Conservation (phyloP, 2,113 vertebrate genomes). For the Colistium nudipinnis region DNA sequence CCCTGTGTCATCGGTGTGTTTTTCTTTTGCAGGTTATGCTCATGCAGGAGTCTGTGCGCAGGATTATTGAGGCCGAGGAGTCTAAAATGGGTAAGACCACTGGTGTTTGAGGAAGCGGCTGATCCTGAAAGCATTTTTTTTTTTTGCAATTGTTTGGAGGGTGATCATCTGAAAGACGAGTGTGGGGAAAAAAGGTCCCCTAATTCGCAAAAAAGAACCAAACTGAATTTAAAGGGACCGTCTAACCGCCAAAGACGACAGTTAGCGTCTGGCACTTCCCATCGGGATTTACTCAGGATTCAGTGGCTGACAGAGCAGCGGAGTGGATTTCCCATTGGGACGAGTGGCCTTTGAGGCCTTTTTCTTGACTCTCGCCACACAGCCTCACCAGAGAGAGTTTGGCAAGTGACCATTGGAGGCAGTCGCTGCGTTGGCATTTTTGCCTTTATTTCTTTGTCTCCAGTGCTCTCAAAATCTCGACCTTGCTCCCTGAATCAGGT, state of each 20-base stretch:
- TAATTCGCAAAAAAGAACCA: too few species aligned
- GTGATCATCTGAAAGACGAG: too few species aligned
- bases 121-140: constrained; percentile 39
- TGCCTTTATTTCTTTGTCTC: constrained; percentile 48
- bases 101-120: constrained; percentile 18
- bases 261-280: too few species aligned
- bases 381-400: constrained; percentile 38
- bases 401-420: constrained; percentile 44
- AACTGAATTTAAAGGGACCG: not conserved
- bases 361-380: constrained; percentile 38
- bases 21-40: constrained; percentile 93
- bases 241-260: not conserved
- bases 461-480: constrained; percentile 1
- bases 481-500: constrained; percentile 78
- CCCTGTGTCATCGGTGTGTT: too few species aligned
- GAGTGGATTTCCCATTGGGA: constrained; percentile 22
- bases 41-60: constrained; percentile 97
- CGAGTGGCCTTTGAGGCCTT: constrained; percentile 46
- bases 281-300: too few species aligned
- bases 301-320: too few species aligned
- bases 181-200: too few species aligned
- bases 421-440: constrained; percentile 48
- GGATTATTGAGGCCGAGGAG: constrained; percentile 96
- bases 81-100: constrained; percentile 91
- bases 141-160: not conserved